Evolutionary conservation across 2,888 invertebrate genomes (phyloP).

Genomic region (Pyralis farinalis): DNA sequence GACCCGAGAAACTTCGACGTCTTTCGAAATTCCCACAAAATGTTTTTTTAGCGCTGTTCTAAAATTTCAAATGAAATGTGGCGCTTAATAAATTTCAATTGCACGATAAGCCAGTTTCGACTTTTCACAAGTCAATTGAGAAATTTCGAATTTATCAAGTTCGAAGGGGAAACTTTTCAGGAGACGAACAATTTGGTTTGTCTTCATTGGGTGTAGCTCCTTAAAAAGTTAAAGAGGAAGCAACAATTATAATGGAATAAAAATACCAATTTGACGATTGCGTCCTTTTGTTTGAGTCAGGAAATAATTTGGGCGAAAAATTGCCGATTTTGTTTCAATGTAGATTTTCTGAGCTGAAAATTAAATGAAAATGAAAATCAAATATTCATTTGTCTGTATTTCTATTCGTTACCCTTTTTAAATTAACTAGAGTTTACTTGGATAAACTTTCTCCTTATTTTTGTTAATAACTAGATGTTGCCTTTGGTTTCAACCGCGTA

Average conservation of each 20-base stretch:
- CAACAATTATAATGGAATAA: constrained; percentile 4
- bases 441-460: neutral
- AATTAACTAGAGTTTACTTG: neutral
- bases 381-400: neutral
- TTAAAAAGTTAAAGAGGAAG: constrained; percentile 3
- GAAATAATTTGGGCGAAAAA: neutral
- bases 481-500: too few species aligned
- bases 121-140: constrained; percentile 5
- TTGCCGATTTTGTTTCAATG: neutral
- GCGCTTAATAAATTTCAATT: constrained; percentile 35
- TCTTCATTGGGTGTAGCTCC: constrained; percentile 1
- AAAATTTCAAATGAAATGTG: constrained; percentile 31
- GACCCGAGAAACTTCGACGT: constrained; percentile 31
- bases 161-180: neutral
- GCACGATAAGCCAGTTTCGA: constrained; percentile 15
- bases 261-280: constrained; percentile 4
- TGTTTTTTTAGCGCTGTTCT: constrained; percentile 27
- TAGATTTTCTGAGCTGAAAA: neutral
- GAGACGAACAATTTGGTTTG: neutral
- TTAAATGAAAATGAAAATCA: neutral
- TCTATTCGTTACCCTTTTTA: neutral
- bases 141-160: constrained; percentile 1
- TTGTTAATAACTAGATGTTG: neutral
- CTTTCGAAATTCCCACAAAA: constrained; percentile 20
- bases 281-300: neutral